phyloP scores from a whole-genome alignment of 2,888 invertebrate genomes.

The Candidula unifasciata region DNA sequence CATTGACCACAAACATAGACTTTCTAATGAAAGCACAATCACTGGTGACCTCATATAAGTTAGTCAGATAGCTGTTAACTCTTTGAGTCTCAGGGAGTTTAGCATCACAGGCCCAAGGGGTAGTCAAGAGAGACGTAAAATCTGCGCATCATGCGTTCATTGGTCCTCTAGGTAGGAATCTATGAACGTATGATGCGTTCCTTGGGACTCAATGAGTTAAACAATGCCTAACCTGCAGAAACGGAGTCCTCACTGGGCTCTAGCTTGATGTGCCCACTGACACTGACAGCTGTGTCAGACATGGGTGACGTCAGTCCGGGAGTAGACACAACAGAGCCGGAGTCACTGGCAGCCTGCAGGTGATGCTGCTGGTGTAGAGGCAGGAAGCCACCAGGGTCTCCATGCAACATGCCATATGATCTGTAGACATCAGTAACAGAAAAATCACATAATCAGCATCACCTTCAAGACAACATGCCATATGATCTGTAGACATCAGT shows the following conservation, averaged over 20 bases:
- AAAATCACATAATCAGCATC: too few relatives aligned
- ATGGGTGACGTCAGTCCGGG: constrained; percentile 47
- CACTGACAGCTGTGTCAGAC: constrained; percentile 24
- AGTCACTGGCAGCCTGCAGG: constrained; percentile 28
- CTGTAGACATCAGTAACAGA: background rate
- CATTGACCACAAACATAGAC: too few relatives aligned
- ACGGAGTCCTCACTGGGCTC: constrained; percentile 51
- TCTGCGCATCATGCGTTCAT: too few relatives aligned
- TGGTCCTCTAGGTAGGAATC: too few relatives aligned
- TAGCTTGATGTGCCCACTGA: constrained; percentile 49
- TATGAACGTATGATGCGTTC: too few relatives aligned
- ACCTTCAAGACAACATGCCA: too few relatives aligned
- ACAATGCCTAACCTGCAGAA: constrained; percentile 47
- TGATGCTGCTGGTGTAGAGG: constrained; percentile 11
- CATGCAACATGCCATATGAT: constrained; percentile 34
- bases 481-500: too few relatives aligned
- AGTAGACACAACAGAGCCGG: constrained; percentile 39
- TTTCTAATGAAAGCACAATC: background rate
- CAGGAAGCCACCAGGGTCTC: constrained; percentile 43
- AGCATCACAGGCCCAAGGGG: too few relatives aligned
- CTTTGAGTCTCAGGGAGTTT: too few relatives aligned
- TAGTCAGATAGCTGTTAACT: too few relatives aligned
- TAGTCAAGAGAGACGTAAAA: too few relatives aligned
- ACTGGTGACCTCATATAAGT: background rate
- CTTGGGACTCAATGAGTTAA: too few relatives aligned